phyloP scores from a whole-genome alignment of 2,888 invertebrate genomes.

The Melieria crassipennis region DNA sequence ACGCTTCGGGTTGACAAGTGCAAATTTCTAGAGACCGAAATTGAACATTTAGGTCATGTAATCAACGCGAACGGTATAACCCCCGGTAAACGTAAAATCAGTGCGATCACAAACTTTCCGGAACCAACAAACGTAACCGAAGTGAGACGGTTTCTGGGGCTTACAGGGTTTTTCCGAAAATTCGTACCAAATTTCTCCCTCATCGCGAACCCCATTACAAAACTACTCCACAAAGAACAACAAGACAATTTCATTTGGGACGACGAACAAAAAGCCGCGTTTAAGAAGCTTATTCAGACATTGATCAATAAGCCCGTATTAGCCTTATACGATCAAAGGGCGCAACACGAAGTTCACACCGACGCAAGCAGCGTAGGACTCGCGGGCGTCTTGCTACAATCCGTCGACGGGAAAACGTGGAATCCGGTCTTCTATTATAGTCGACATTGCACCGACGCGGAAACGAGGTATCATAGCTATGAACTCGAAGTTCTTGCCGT shows the following conservation, averaged over 20 bases:
- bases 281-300: background rate
- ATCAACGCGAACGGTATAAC: conserved; percentile 37
- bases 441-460: conserved; percentile 37
- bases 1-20: conserved; percentile 41
- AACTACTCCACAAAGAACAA: too few species aligned
- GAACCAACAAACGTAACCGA: conserved; percentile 22
- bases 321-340: conserved; percentile 10
- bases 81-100: conserved; percentile 30
- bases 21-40: conserved; percentile 37
- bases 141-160: conserved; percentile 27
- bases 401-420: conserved; percentile 11
- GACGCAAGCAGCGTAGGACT: conserved; percentile 41
- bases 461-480: conserved; percentile 38
- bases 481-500: conserved; percentile 41
- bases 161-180: conserved; percentile 31
- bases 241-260: too few species aligned
- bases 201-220: conserved; percentile 40
- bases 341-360: conserved; percentile 41
- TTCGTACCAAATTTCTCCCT: conserved; percentile 26
- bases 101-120: conserved; percentile 23
- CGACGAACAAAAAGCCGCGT: too few species aligned
- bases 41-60: conserved; percentile 38
- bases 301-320: background rate
- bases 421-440: conserved; percentile 39
- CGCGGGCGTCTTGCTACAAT: conserved; percentile 32